phyloP scores from a whole-genome alignment of 2,888 invertebrate genomes.

The Bembecia ichneumoniformis region DNA sequence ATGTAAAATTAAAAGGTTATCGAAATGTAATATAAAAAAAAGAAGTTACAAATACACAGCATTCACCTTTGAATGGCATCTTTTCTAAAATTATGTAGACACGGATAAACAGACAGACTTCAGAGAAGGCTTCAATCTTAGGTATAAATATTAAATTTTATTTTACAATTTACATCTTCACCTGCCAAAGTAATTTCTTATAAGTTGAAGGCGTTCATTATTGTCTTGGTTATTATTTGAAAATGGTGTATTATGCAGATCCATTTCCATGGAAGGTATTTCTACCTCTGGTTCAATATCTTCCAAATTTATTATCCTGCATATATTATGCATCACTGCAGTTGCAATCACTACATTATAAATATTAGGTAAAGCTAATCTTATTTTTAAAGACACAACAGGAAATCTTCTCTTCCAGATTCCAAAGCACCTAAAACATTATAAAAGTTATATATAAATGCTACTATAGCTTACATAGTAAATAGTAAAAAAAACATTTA shows the following conservation, averaged over 20 bases:
- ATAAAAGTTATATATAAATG: too few species aligned
- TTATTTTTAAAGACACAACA: not conserved
- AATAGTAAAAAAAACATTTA: too few species aligned
- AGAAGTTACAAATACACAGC: not conserved
- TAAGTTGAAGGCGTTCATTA: too few species aligned
- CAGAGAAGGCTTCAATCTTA: too few species aligned
- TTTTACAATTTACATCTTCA: too few species aligned
- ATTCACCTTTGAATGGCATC: too few species aligned
- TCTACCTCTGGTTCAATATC: not conserved
- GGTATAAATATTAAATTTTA: too few species aligned
- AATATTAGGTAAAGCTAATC: not conserved
- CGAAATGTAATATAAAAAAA: not conserved
- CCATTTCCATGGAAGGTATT: not conserved
- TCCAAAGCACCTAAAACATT: not conserved
- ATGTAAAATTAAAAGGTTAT: not conserved
- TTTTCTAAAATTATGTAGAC: too few species aligned
- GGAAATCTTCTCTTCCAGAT: not conserved
- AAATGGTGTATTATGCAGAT: not conserved
- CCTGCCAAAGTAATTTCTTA: too few species aligned
- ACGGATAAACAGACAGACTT: too few species aligned
- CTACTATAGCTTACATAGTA: too few species aligned
- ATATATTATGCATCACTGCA: not conserved
- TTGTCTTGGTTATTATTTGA: too few species aligned
- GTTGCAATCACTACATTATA: not conserved
- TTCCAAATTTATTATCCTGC: not conserved